Evolutionary conservation across 2,888 invertebrate genomes (phyloP), one percentile per base, ranked within the genome.

Genomic region (Caenorhabditis auriculariae): DNA sequence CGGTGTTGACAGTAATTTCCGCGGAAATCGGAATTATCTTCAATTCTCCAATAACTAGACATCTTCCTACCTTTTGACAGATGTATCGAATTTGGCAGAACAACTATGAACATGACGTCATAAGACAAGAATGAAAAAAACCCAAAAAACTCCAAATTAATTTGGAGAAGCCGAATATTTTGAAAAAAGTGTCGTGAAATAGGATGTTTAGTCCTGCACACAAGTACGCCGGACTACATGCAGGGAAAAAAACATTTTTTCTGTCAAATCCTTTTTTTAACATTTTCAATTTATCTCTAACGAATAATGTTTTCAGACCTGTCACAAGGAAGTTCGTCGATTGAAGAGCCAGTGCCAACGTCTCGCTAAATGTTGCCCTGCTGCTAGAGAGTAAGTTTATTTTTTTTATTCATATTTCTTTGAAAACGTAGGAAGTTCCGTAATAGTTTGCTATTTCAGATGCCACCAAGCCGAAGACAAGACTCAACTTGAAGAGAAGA

Each of bases 311-410:
- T 56, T 61, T 19, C 53, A 62, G 62, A 62, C 62, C 38, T 68
- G 68, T 43, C 60, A 61, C 50, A 64, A 64, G 47, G 68, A 68
- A 35, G 68, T 64, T 54, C 58, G 64, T 28, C 54, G 54, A 55
- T 54, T 65, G 32, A 55, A 61, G 50, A 58, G 54, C 59, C 68
- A 68, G 42, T 68, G 68, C 38, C 54, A 64, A 29, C 60, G 64
- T 52, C 50, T 68, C 29, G 64, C 68, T 37, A 68, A 68, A 50
- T 68, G 68, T 43, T 68, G 68, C 32, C 57, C 61, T 28, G 61
- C 59, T 15, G 68, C 59, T 37, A 61, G 55, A 56, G 59, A 59
- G 68, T 68, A 54, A 44, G 68, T 59, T 23, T 37, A 26, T 46
- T 7, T 15, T 17, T 46, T 6, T 6, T 32, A 9, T 19, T 45